Percentiles rank a stretch among this genome's conserved stretches.
Evolutionary conservation across 2,113 vertebrate species (phyloP).

Genomic region (Saccopteryx bilineata): DNA sequence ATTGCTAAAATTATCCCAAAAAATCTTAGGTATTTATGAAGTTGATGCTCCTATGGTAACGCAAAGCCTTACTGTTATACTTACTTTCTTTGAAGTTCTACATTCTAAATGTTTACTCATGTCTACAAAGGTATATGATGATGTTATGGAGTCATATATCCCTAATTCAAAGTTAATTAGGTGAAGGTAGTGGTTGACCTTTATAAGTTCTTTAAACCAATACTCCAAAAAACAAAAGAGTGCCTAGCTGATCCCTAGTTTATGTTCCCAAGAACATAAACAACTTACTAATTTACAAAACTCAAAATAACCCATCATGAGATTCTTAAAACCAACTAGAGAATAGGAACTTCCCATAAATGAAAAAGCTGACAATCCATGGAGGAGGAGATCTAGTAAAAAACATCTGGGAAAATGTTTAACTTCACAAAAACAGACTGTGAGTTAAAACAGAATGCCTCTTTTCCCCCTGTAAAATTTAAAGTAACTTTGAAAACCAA

Average conservation of each 20-base stretch:
- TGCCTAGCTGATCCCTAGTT: not conserved
- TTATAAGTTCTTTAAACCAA: slow-evolving; percentile 31
- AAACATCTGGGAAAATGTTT: not conserved
- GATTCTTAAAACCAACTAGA: not conserved
- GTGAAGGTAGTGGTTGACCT: not conserved
- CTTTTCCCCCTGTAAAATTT: not conserved
- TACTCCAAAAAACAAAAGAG: not conserved
- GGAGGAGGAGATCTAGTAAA: not conserved
- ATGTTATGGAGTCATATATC: not conserved
- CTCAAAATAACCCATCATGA: not conserved
- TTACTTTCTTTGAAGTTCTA: not conserved
- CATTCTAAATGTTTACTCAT: not conserved
- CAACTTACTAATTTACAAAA: not conserved
- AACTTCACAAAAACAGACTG: not conserved
- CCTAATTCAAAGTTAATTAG: slow-evolving; percentile 30
- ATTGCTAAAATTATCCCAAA: not conserved
- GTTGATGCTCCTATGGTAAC: slow-evolving; percentile 4
- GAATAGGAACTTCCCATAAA: not conserved
- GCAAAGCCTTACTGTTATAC: not conserved
- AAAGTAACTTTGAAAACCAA: not conserved
- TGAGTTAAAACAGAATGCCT: not conserved
- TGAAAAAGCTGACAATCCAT: not conserved
- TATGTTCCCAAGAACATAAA: slow-evolving; percentile 2
- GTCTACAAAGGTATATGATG: not conserved
- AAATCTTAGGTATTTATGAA: not conserved